Percentiles rank a stretch among this genome's conserved stretches.
Evolutionary conservation across 2,888 invertebrate species (phyloP).

Genomic region (Agrotis exclamationis): DNA sequence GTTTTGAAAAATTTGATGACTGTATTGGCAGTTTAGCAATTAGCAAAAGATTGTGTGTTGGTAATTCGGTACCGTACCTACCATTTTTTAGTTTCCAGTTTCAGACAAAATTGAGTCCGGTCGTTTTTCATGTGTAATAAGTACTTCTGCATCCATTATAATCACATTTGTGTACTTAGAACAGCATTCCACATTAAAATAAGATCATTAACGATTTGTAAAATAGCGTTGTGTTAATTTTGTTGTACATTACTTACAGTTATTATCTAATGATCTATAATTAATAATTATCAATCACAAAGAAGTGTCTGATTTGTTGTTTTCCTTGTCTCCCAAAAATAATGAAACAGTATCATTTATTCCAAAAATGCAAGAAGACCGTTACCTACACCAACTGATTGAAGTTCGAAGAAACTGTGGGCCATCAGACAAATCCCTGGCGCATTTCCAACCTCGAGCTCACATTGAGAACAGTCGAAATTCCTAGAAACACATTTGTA

Average conservation of each 20-base stretch:
- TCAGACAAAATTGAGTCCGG: no score
- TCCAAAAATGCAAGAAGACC: background rate
- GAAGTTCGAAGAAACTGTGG: conserved; percentile 29
- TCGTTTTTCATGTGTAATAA: no score
- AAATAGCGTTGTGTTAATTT: no score
- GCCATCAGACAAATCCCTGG: conserved; percentile 23
- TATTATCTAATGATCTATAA: background rate
- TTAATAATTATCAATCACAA: background rate
- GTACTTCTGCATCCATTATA: no score
- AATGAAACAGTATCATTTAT: background rate
- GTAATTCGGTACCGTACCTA: no score
- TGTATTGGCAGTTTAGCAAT: background rate
- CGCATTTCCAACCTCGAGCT: conserved; percentile 14
- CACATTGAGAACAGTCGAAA: conserved; percentile 6
- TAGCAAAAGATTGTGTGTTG: no score
- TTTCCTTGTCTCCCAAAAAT: background rate
- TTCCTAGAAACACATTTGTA: conserved; percentile 41
- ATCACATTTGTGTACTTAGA: background rate
- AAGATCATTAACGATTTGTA: background rate
- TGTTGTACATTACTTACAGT: no score
- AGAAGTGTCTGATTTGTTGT: background rate
- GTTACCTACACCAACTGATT: background rate
- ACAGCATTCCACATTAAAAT: conserved; percentile 2
- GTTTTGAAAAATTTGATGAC: background rate
- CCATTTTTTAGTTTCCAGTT: no score